Evolutionary conservation across 2,888 invertebrate species (phyloP).

Genomic region (Leuctra nigra): DNA sequence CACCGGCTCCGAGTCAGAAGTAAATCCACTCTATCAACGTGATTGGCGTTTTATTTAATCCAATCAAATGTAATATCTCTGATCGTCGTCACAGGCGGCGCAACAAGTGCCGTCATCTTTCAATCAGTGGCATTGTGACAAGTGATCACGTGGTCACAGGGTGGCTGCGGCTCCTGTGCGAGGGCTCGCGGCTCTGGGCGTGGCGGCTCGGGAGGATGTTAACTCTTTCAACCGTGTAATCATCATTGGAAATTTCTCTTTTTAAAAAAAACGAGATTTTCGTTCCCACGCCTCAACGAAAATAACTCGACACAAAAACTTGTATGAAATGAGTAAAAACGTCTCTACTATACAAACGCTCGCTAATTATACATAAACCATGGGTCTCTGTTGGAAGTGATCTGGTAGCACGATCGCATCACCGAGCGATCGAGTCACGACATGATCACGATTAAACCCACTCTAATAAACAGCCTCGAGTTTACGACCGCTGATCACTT

Average conservation of each 20-base stretch:
- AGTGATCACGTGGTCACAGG: background rate
- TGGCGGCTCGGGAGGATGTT: background rate
- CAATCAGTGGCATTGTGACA: background rate
- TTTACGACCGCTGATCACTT: background rate
- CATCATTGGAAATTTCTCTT: constrained; percentile 8
- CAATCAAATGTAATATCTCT: too few relatives aligned
- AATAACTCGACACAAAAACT: background rate
- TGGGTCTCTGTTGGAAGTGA: background rate
- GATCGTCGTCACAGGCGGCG: too few relatives aligned
- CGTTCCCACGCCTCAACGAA: constrained; percentile 4
- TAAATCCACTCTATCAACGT: too few relatives aligned
- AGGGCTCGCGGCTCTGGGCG: background rate
- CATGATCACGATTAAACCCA: background rate
- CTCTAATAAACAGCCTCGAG: background rate
- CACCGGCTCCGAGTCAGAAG: too few relatives aligned
- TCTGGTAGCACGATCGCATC: constrained; percentile 9
- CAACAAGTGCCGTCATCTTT: too few relatives aligned
- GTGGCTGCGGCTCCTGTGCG: background rate
- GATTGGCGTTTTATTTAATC: too few relatives aligned
- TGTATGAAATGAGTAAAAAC: constrained; percentile 10
- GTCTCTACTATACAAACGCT: background rate
- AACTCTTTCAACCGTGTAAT: constrained; percentile 3
- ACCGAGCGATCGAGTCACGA: constrained; percentile 4
- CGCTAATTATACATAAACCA: constrained; percentile 8
- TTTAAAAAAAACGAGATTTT: background rate